These are phyloP conservation scores for Diarsia rubi DNA, from an alignment of 2,888 invertebrate species.

Conservation along the genomic window DNA sequence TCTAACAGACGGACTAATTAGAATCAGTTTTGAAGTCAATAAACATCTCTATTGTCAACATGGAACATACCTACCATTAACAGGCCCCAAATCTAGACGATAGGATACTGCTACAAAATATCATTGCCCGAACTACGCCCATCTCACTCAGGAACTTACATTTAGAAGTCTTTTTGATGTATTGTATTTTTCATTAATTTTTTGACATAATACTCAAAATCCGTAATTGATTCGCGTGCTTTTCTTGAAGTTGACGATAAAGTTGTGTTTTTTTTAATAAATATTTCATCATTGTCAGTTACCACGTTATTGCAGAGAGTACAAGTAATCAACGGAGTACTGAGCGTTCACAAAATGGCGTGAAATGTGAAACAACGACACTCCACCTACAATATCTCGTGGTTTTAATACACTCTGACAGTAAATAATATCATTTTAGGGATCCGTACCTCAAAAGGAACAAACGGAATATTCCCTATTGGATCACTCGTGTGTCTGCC, in stretches of 20 bases:
- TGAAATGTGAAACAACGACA: constrained; percentile 57
- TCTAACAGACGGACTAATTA: too few species aligned
- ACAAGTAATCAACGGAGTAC: constrained; percentile 62
- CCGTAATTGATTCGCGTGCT: neutral
- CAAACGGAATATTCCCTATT: too few species aligned
- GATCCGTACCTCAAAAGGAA: too few species aligned
- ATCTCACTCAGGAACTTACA: neutral
- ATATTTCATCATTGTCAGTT: constrained; percentile 19
- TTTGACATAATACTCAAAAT: neutral
- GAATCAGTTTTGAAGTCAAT: too few species aligned
- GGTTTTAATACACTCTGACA: constrained; percentile 44
- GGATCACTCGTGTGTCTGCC: too few species aligned
- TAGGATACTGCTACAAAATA: neutral
- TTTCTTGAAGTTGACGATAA: too few species aligned
- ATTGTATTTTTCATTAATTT: neutral
- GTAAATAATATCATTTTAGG: constrained; percentile 22
- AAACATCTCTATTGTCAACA: too few species aligned
- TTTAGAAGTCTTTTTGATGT: neutral
- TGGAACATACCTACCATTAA: neutral
- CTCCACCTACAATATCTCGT: constrained; percentile 32
- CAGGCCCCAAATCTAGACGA: neutral
- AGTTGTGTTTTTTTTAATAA: neutral
- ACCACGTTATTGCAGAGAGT: constrained; percentile 28
- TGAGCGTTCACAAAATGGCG: constrained; percentile 61
- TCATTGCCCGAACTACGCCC: neutral